A percentile compares a stretch with the other conserved stretches of the same genome.
These are phyloP conservation scores for Ceratotherium simum DNA, from an alignment of 2,113 vertebrate genomes.

Conservation along the genomic window DNA sequence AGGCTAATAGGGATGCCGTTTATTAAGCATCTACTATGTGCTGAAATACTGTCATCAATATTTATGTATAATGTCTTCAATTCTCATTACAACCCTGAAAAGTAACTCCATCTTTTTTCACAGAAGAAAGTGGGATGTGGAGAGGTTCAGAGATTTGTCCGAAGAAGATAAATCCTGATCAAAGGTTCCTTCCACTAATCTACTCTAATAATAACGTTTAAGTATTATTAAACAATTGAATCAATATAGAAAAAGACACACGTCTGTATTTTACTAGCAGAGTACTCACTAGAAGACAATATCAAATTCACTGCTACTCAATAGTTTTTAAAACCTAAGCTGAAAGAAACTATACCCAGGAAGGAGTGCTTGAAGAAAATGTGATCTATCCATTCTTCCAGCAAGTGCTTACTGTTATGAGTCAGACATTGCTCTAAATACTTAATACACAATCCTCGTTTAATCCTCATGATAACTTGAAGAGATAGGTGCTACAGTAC, in stretches of 20 bases:
- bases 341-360: background rate
- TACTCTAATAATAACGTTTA: background rate
- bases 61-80: background rate
- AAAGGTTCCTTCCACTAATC: background rate
- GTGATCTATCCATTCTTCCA: background rate
- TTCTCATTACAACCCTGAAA: background rate
- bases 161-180: background rate
- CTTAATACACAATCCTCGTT: background rate
- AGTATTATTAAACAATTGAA: constrained; percentile 7
- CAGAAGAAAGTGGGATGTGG: background rate
- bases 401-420: background rate
- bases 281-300: background rate
- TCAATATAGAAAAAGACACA: background rate
- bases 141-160: background rate
- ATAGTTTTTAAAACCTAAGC: background rate
- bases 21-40: background rate
- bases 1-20: background rate
- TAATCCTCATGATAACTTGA: background rate
- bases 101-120: background rate
- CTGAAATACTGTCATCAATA: background rate
- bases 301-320: background rate
- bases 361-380: background rate
- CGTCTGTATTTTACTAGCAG: background rate
- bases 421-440: background rate
- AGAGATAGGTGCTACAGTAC: background rate